Evolutionary conservation across 2,113 vertebrate genomes (phyloP), one percentile per base, ranked within the genome.

Genomic region (Microcebus jonahi): DNA sequence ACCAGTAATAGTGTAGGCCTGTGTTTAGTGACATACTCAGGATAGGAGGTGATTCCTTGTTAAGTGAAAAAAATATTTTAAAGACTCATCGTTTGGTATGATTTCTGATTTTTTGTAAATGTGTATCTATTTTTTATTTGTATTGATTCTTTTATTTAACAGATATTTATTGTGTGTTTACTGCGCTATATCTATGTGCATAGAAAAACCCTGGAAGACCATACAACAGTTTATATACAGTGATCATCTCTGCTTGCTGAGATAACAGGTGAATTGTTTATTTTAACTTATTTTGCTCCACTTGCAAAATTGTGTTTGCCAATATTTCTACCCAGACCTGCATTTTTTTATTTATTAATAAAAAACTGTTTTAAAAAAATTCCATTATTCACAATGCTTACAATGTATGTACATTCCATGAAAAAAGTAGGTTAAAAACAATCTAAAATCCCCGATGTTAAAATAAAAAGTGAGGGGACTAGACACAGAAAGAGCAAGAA

Each of bases 371-470:
- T 48, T 0, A 5, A 31, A 75, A 36, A 7, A 25, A 70, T 75
- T 96, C 8, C 55, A 1, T 90, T 91, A 36, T 71, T 87, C 68
- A 83, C 50, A 82, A 39, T 86, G 23, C 45, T 83, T 88, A 65
- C 27, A 81, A 8, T 68, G 21, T 91, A 67, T 63, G 13, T 63
- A 50, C 36, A 45, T 20, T 92, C 68, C 9, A n/a, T 88, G 80
- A 71, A 25, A 84, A 93, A 75, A 53, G n/a, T 94, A 92, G 34
- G 14, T 93, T 95, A 75, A 85, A 87, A 96, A 27, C 67, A 75
- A 48, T 88, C 27, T 92, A 39, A 96, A 90, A 71, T 85, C 57
- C 14, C 8, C 36, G 81, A 39, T 57, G 29, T 70, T 82, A 70
- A 80, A 61, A 75, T 55, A 75, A 82, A 73, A 34, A 55, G 27